Percentiles rank a stretch among this genome's conserved stretches.
Evolutionary conservation across 2,888 invertebrate genomes (phyloP).

Genomic region (Diarsia brunnea): DNA sequence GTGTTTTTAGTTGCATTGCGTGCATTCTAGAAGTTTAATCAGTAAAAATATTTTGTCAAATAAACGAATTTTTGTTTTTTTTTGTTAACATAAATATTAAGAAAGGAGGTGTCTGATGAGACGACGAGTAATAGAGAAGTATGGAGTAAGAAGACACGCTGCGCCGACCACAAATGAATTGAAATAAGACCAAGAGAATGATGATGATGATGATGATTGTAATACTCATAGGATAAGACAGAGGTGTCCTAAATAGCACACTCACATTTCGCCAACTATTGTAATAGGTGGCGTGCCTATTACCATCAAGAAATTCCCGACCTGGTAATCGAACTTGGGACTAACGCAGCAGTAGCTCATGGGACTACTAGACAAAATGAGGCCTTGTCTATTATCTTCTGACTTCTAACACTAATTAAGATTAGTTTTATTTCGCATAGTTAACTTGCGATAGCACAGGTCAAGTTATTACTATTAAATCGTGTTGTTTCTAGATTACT

Average conservation of each 20-base stretch:
- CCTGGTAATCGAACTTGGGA: not conserved
- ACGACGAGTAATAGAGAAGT: too few relatives aligned
- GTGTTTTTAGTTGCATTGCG: conserved; percentile 69
- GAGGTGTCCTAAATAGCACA: not conserved
- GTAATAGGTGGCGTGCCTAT: not conserved
- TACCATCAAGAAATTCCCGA: not conserved
- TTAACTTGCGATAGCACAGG: conserved; percentile 42
- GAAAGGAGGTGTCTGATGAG: too few relatives aligned
- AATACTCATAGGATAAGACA: too few relatives aligned
- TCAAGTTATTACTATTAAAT: conserved; percentile 45
- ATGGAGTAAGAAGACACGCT: too few relatives aligned
- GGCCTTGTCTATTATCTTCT: conserved; percentile 18
- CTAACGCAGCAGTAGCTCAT: not conserved
- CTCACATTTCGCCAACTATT: not conserved
- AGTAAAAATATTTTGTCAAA: conserved; percentile 34
- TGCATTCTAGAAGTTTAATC: conserved; percentile 72
- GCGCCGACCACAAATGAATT: too few relatives aligned
- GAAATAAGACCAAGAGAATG: too few relatives aligned
- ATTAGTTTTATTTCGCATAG: conserved; percentile 45
- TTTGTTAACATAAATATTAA: not conserved
- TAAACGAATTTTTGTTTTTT: conserved; percentile 26
- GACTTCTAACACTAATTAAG: conserved; percentile 47
- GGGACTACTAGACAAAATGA: not conserved
- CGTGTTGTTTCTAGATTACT: conserved; percentile 36
- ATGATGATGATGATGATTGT: not conserved